Evolutionary conservation across 1,140 invertebrate genomes (phyloP).

Genomic region (Zophobas atratus): DNA sequence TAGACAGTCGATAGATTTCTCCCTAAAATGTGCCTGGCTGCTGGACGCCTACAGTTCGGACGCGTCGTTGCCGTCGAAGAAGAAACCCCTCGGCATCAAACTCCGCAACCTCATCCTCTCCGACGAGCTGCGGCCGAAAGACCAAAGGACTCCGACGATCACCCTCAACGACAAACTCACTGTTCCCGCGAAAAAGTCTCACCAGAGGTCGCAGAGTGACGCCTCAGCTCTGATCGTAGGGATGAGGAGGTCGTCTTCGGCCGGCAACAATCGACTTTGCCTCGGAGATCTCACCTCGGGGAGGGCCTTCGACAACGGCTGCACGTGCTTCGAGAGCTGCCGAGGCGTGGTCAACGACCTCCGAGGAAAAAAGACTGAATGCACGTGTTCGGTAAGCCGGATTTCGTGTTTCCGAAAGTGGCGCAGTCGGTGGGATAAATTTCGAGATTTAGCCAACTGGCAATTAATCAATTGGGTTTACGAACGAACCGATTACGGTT

Average conservation of each 20-base stretch:
- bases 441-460: no score
- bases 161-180: slow-evolving; percentile 70
- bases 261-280: slow-evolving; percentile 74
- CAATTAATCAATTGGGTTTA: no score
- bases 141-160: slow-evolving; percentile 55
- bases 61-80: slow-evolving; percentile 78
- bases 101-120: slow-evolving; percentile 90
- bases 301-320: slow-evolving; percentile 96
- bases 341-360: slow-evolving; percentile 84
- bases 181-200: slow-evolving; percentile 65
- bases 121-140: slow-evolving; percentile 83
- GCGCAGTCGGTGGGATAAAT: no score
- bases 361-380: slow-evolving; percentile 80
- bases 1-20: slow-evolving; percentile 94
- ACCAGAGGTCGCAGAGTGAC: slow-evolving; percentile 59
- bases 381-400: slow-evolving; percentile 80
- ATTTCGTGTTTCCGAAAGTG: slow-evolving; percentile 1
- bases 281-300: slow-evolving; percentile 94
- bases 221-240: slow-evolving; percentile 55
- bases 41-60: slow-evolving; percentile 94
- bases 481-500: no score
- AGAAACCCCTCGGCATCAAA: slow-evolving; percentile 90
- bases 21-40: slow-evolving; percentile 95
- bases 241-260: slow-evolving; percentile 78
- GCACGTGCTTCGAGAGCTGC: slow-evolving; percentile 80